phyloP scores from a whole-genome alignment of 2,888 invertebrate species.

The Hyposoter didymator region DNA sequence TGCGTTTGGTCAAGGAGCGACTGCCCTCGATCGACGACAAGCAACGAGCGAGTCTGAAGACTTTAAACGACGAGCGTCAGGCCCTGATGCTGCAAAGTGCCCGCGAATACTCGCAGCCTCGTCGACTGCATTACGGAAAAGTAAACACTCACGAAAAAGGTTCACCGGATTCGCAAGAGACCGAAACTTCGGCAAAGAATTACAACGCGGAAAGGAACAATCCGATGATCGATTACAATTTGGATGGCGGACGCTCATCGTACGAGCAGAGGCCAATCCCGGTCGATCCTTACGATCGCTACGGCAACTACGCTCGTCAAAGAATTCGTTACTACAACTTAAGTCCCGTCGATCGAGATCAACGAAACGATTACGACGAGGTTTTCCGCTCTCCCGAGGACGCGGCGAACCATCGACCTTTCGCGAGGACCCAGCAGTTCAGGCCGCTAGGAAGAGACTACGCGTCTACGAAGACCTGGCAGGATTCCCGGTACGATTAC shows the following conservation, averaged over 20 bases:
- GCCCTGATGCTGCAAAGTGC: slow-evolving; percentile 70
- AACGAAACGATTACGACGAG: slow-evolving; percentile 55
- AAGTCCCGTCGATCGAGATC: slow-evolving; percentile 22
- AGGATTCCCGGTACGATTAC: slow-evolving; percentile 71
- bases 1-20: slow-evolving; percentile 65
- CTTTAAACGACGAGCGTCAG: slow-evolving; percentile 72
- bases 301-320: slow-evolving; percentile 61
- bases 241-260: slow-evolving; percentile 59
- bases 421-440: slow-evolving; percentile 70
- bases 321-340: slow-evolving; percentile 58
- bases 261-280: slow-evolving; percentile 63
- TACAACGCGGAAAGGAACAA: slow-evolving; percentile 64
- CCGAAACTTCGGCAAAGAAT: slow-evolving; percentile 49
- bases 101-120: slow-evolving; percentile 72
- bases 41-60: slow-evolving; percentile 70
- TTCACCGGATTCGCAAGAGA: slow-evolving; percentile 65
- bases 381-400: slow-evolving; percentile 51
- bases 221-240: slow-evolving; percentile 71
- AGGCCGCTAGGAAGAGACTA: slow-evolving; percentile 69
- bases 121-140: slow-evolving; percentile 76
- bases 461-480: slow-evolving; percentile 73
- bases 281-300: slow-evolving; percentile 64
- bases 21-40: slow-evolving; percentile 70
- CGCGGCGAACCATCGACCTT: slow-evolving; percentile 50
- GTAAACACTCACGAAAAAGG: slow-evolving; percentile 73